Evolutionary conservation across 2,113 vertebrate species (phyloP), one percentile per base, ranked within the genome.

Genomic region (Pluvianellus socialis): DNA sequence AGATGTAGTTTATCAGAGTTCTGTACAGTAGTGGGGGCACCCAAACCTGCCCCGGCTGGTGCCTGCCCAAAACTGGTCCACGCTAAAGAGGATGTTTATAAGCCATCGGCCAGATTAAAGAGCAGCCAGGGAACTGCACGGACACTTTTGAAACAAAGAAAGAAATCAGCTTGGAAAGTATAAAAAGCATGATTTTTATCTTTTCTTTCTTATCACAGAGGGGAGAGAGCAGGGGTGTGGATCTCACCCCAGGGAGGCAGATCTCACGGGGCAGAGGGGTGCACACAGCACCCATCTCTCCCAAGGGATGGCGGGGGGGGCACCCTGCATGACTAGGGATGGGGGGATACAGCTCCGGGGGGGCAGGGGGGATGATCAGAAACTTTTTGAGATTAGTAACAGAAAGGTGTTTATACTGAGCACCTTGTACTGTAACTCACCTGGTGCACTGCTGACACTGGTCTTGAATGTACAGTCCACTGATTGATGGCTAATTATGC

Each of bases 401-500:
- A 45, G 50, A 45, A 85, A 71, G 42, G 4, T 59, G 22, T 71
- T 70, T 74, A 12, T 18, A 38, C 28, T 11, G 79, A 75, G 79
- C 4, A 4, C 16, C 56, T 90, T 44, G 68, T 63, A 50, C 63
- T 16, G 33, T 16, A 83, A 79, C n/a, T 83, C 47, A 59, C 52
- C 67, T 79, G 55, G 59, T 44, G 10, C 65, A 49, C 33, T 70
- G 67, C 68, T 77, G 61, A 49, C 66, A 66, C 0, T 35, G 32
- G 70, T 75, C 82, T n/a, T 38, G 45, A 93, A 86, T 5, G 30
- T 7, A 61, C 22, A 92, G 74, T 61, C 88, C 68, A 53, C 72
- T 77, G 86, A 76, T 62, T 91, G 80, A 75, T 70, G 47, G 67
- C 72, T 95, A 95, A 95, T 91, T 96, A 94, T 4, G 1, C 50